Evolutionary conservation across 2,888 invertebrate species (phyloP), one percentile per base, ranked within the genome.

Genomic region (Eilema griseolum): DNA sequence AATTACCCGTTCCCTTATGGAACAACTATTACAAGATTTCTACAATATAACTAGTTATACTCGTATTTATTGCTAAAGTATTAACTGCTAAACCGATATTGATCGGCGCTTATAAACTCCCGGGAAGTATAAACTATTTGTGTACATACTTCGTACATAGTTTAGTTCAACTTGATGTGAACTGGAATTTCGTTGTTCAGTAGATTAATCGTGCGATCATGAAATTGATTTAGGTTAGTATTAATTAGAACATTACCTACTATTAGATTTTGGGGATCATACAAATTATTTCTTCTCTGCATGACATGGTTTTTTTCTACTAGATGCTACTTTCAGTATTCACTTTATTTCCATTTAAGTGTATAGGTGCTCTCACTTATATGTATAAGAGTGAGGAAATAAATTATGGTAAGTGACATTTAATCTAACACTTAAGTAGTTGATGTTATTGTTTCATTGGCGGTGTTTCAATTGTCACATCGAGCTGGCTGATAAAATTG

Each of bases 41-140:
- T 59, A 59, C 24, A n/a, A 14, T 24, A 61, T 37, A 33, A 24
- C 33, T 46, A 65, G 28, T 16, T 31, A 7, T 31, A 31, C 5
- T 26, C 24, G 5, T 61, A 33, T 31, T n/a, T 61, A 31, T n/a
- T 12, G 8, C 62, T 24, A 24, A 62, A 33, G 62, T 65, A 65
- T 65, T 65, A 31, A 26, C 61, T 61, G 61, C 46, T 60, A 59
- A 64, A 31, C 57, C 46, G 57, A 69, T 46, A 60, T 64, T 69
- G 69, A 64, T 41, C 57, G 23, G 16, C 20, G 64, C 31, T 60
- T 64, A 60, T 62, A 31, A 64, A 41, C 26, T 31, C 23, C 14
- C 16, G 41, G 63, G 31, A 64, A 64, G 63, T 64, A 26, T n/a
- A 60, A 69, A 69, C 64, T 64, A 64, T 64, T 63, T 64, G 64